Evolutionary conservation across 2,888 invertebrate species (phyloP), one percentile per base, ranked within the genome.

Genomic region (Xestobium rufovillosum): DNA sequence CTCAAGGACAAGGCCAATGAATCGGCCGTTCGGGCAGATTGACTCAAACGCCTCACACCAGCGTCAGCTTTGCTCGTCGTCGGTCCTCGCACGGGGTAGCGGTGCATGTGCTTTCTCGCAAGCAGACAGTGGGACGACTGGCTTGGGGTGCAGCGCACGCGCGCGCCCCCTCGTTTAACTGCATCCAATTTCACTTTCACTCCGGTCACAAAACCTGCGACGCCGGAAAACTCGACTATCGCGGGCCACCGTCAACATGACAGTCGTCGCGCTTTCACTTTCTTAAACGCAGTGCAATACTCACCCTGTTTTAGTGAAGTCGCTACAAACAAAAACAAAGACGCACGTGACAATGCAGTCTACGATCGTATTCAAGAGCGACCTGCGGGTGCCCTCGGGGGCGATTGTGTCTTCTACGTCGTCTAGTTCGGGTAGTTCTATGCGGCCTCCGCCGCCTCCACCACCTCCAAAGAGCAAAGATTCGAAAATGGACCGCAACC

Each of bases 311-410:
- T n/a, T 50, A 65, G 65, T 61, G 61, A 65, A 65, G 59, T 52
- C 55, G 61, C 68, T 69, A 68, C 68, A 68, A 70, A 69, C 67
- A 66, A 62, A 15, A 23, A 19, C 25, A 23, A 23, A 38, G 65
- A 66, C 62, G 69, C 71, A 71, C 66, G n/a, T n/a, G n/a, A n/a
- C n/a, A n/a, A 74, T 69, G 75, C 74, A 75, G 70, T 72, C 75
- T 64, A 67, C 70, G n/a, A 61, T 65, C 35, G 59, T 63, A 46
- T 61, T 60, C 46, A 65, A 63, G 49, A 54, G 59, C 44, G 63
- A 64, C 31, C 44, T 49, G 19, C 59, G 58, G 50, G 63, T 64
- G 47, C 57, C 63, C 4, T 50, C 59, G 14, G 57, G 57, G 34
- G 60, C 60, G 28, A 53, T 62, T 29, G 62, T 63, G 26, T 62